phyloP scores from a whole-genome alignment of 2,797 vertebrate genomes.

The Trichosurus vulpecula region DNA sequence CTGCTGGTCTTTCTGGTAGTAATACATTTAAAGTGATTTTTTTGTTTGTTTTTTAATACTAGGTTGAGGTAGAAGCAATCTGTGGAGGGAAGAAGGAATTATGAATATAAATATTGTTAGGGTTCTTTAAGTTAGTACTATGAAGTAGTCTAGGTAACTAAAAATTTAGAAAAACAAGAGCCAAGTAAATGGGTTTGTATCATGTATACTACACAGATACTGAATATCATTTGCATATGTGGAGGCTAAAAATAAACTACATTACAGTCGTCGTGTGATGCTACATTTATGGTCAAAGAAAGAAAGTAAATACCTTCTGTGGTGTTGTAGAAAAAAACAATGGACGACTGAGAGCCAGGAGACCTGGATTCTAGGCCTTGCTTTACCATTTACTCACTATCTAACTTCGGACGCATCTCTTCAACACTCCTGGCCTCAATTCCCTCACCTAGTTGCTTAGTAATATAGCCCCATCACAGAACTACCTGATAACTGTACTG shows the following conservation, averaged over 20 bases:
- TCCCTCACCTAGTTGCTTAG: not conserved
- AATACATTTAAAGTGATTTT: slow-evolving; percentile 6
- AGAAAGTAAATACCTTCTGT: not conserved
- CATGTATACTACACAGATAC: not conserved
- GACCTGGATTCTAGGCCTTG: not conserved
- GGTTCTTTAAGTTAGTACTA: slow-evolving; percentile 17
- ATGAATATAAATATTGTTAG: not conserved
- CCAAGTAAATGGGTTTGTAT: not conserved
- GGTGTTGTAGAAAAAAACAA: not conserved
- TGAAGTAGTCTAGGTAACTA: not conserved
- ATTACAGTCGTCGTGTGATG: slow-evolving; percentile 21
- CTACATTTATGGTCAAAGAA: not conserved
- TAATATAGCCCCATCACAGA: not conserved
- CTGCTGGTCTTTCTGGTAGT: slow-evolving; percentile 15
- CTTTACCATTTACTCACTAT: not conserved
- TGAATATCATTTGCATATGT: not conserved
- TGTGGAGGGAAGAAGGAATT: not conserved
- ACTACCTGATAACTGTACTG: not conserved
- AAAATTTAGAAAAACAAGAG: not conserved
- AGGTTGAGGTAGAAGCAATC: slow-evolving; percentile 24
- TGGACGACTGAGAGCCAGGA: not conserved
- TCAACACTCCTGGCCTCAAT: not conserved
- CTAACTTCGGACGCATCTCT: not conserved
- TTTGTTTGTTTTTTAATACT: slow-evolving; percentile 41
- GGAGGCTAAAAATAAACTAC: slow-evolving; percentile 22